Base-by-base conservation (phyloP, 2,797 vertebrate genomes). In the Sebastolobus altivelis region DNA sequence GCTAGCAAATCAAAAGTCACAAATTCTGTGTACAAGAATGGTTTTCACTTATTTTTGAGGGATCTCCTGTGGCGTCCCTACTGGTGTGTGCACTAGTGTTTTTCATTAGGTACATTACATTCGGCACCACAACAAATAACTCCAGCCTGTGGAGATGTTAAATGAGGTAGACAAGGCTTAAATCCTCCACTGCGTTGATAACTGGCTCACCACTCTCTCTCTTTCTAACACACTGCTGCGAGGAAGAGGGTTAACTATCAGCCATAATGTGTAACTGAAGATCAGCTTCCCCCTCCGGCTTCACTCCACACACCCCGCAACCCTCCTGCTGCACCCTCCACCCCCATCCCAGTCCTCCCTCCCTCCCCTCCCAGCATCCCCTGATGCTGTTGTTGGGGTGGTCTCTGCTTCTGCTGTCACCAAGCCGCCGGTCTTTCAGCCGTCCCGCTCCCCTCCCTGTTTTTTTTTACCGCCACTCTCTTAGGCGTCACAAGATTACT, bases 401-500 rank as follows among this genome's bases (percentile, higher is more conserved):
- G 96, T 97, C 97, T 93, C 90, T 88, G 93, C 94, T 93, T 94
- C 90, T 89, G 86, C 94, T 94, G 94, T 94, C 94, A 94, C 88
- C 87, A 80, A 88, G 90, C 91, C 68, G 82, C 90, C 87, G 89
- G 87, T 92, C 86, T 90, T 91, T 91, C 90, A 92, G 87, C 75
- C 70, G 58, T 80, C 81, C 84, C 16, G 16, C 79, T 72, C 86
- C 52, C 73, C 75, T 62, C 69, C 54, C 29, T 6, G 11, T 59
- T 61, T 49, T 29, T 54, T 55, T 66, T 54, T 71, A 40, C 27
- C 25, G 11, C 72, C 69, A 2, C 83, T 83, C 84, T 90, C 87
- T 78, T 88, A 92, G 92, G 93, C 95, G 93, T 97, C 96, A 85
- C 92, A 89, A 96, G 96, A 96, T 97, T 96, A 96, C 95, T 96